Conservation (phyloP, 37 sponge, comb jelly and placozoan genomes). For the Bolinopsis microptera region DNA sequence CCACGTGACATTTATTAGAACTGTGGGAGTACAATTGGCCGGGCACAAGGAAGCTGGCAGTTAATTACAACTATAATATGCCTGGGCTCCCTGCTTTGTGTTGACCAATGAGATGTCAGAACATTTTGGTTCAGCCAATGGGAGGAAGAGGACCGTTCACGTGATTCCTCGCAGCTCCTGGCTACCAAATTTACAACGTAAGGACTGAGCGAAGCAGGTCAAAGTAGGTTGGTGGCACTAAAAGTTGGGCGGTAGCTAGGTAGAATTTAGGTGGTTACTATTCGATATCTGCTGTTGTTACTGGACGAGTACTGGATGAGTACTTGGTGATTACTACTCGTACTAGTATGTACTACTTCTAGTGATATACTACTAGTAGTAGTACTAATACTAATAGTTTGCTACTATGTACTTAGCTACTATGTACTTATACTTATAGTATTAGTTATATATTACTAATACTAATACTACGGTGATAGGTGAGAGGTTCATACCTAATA, state of each 20-base stretch:
- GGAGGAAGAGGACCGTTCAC: neutral
- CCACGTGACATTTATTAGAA: neutral
- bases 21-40: neutral
- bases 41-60: neutral
- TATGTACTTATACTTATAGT: too few species aligned
- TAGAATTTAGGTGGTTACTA: neutral
- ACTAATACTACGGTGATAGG: too few species aligned
- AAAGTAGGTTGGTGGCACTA: neutral
- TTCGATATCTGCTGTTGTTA: too few species aligned
- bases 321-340: too few species aligned
- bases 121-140: neutral
- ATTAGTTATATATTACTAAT: too few species aligned
- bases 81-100: neutral
- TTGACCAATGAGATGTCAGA: neutral
- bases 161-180: neutral
- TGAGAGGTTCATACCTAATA: too few species aligned
- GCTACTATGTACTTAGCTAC: too few species aligned
- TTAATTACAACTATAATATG: neutral
- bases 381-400: too few species aligned
- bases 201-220: neutral
- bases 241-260: neutral
- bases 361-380: too few species aligned
- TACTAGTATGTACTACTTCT: too few species aligned
- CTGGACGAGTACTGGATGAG: too few species aligned
- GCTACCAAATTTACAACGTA: neutral